Percentiles rank a stretch among this genome's conserved stretches.
phyloP scores from a whole-genome alignment of 37 sponge, comb jelly and placozoan species.

The Chondrilla cf. caribensis region DNA sequence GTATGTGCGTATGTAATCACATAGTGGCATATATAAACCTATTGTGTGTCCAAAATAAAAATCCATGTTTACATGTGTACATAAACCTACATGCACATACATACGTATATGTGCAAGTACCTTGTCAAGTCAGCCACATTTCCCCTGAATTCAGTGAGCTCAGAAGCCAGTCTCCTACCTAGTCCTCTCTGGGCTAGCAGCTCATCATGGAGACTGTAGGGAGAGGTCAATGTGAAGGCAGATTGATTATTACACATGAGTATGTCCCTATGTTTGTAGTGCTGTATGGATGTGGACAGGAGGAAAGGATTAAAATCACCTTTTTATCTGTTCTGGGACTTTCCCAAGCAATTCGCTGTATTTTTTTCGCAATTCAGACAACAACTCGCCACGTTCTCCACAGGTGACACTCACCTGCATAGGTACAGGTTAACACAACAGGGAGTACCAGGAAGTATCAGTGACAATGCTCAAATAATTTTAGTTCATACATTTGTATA shows the following conservation, averaged over 20 bases:
- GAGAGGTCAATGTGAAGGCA: neutral
- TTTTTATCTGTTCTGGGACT: slow-evolving; percentile 86
- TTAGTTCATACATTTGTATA: neutral
- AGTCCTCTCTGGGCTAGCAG: slow-evolving; percentile 92
- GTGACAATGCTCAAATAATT: neutral
- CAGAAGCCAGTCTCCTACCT: slow-evolving; percentile 77
- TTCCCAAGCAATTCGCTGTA: slow-evolving; percentile 80
- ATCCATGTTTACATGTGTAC: too few species aligned
- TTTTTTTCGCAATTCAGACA: slow-evolving; percentile 76
- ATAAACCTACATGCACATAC: too few species aligned
- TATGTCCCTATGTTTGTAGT: too few species aligned
- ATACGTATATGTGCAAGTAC: slow-evolving; percentile 17
- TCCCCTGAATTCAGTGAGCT: slow-evolving; percentile 77
- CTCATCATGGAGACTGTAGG: slow-evolving; percentile 84
- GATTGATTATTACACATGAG: too few species aligned
- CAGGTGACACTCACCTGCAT: slow-evolving; percentile 89
- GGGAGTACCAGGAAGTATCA: too few species aligned
- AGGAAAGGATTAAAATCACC: slow-evolving; percentile 36
- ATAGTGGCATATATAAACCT: too few species aligned
- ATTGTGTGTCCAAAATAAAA: too few species aligned
- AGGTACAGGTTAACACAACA: neutral
- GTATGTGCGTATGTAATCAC: too few species aligned
- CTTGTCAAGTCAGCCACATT: slow-evolving; percentile 62
- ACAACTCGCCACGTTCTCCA: slow-evolving; percentile 86
- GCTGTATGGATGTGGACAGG: too few species aligned